Evolutionary conservation across 2,113 vertebrate genomes (phyloP).

Genomic region (Cryptoleucopteryx plumbea): DNA sequence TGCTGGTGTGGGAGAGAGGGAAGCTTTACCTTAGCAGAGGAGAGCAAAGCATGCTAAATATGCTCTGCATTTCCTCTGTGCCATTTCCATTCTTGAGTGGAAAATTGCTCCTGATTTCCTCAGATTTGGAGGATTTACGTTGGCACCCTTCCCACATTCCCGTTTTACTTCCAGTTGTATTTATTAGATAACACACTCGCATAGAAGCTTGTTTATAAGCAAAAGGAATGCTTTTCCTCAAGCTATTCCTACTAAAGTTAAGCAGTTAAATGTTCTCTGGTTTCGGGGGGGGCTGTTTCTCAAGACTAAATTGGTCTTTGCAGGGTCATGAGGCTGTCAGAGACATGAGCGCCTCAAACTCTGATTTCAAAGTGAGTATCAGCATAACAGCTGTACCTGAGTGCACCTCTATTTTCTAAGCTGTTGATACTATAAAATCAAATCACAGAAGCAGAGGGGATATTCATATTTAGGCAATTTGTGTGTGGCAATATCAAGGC

Average conservation of each 20-base stretch:
- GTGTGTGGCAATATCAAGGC: neutral
- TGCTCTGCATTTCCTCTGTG: neutral
- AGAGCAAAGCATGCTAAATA: neutral
- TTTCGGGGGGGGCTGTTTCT: neutral
- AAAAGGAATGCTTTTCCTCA: neutral
- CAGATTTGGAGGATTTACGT: neutral
- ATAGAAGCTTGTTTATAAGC: neutral
- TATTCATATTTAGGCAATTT: neutral
- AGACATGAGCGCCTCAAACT: neutral
- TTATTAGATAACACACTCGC: neutral
- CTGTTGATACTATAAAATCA: neutral
- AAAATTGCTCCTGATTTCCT: conserved; percentile 7
- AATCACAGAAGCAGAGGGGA: neutral
- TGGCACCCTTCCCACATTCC: conserved; percentile 20
- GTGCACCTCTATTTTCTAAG: neutral
- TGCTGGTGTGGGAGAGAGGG: neutral
- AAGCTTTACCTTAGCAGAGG: neutral
- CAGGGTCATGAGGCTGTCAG: neutral
- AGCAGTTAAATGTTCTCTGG: neutral
- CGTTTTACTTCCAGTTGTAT: conserved; percentile 3
- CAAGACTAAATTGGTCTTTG: neutral
- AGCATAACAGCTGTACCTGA: neutral
- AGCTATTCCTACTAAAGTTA: neutral
- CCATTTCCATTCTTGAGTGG: neutral
- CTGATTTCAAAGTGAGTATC: neutral